A percentile compares a stretch with the other conserved stretches of the same genome.
Conservation (phyloP, 2,888 invertebrate genomes). For the Serripes groenlandicus region DNA sequence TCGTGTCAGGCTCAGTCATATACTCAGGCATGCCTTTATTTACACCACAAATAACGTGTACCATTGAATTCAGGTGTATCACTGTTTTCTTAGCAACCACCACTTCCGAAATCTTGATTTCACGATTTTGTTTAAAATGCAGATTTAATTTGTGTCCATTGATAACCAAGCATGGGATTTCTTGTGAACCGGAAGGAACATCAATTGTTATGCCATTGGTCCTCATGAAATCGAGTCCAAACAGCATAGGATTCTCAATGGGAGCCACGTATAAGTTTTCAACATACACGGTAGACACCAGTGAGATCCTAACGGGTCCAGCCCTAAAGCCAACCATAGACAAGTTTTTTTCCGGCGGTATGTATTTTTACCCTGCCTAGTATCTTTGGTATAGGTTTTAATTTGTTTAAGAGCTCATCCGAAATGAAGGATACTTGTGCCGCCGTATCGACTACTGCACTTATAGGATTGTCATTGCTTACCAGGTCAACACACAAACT, state of each 20-base stretch:
- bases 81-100: background rate
- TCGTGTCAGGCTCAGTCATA: background rate
- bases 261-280: conserved; percentile 10
- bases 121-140: background rate
- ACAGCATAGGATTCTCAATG: conserved; percentile 1
- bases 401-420: background rate
- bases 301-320: background rate
- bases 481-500: background rate
- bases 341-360: background rate
- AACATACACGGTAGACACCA: background rate
- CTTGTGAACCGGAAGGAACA: background rate
- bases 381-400: background rate
- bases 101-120: background rate
- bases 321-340: background rate
- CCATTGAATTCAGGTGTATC: background rate
- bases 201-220: background rate
- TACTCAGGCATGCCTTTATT: background rate
- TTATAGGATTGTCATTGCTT: background rate
- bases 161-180: background rate
- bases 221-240: background rate
- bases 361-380: background rate
- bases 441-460: conserved; percentile 10
- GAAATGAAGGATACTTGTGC: conserved; percentile 11
- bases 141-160: background rate
- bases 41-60: background rate